Evolutionary conservation across 92 coral and sea anemone genomes (phyloP), one percentile per base, ranked within the genome.

Genomic region (Epizoanthus rinbou): DNA sequence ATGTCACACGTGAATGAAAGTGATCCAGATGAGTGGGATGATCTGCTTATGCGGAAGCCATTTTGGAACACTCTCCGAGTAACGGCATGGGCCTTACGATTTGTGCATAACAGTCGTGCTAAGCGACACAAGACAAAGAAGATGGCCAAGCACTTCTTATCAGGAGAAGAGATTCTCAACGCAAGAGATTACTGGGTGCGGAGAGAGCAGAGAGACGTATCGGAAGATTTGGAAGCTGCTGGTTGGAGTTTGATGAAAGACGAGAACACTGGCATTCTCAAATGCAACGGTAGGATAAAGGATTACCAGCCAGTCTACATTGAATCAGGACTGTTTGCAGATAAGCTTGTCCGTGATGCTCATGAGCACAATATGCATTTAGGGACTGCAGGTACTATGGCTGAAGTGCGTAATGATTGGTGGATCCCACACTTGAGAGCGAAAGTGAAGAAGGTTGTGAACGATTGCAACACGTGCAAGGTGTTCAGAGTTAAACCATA

Each of bases 331-430:
- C 64, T 11, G 71, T 84, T 79, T 64, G 78, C 80, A 8, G 66
- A 78, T 22, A 79, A 83, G 69, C 82, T 88, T 19, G 76, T 76
- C 41, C 84, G 24, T 25, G 84, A 69, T 37, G 68, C 43, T 13
- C 87, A 83, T 79, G 64, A 86, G 17, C 84, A 86, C 33, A 39
- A 80, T 1, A 86, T 80, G 87, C 89, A 89, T 68, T 73, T 89
- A 19, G 89, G 91, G 5, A 43, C 47, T 15, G 89, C 87, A 57
- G 79, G 82, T 63, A 88, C 86, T 18, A 88, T 84, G 88, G 85
- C 91, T 15, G 76, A 69, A 16, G 22, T 88, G 23, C 57, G 86
- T 45, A 83, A 85, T 37, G 85, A 74, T n/a, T 89, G 89, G 86
- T 87, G 91, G 84, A 87, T 87, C 75, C 91, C 85, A 4, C 66